Conservation (phyloP, 2,797 vertebrate genomes). For the Ambastaia sidthimunki region DNA sequence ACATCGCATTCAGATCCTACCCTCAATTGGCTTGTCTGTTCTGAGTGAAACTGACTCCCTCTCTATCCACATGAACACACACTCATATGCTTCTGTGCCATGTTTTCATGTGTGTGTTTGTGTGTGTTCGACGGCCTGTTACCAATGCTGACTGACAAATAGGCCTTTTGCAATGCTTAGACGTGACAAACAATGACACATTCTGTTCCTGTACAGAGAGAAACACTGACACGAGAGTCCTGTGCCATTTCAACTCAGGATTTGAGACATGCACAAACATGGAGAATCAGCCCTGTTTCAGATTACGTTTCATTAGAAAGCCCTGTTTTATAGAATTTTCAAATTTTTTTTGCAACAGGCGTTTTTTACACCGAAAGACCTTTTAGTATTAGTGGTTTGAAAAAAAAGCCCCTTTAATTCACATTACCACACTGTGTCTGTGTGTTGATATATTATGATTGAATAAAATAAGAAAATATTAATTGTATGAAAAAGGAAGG, state of each 20-base stretch:
- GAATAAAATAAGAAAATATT: neutral
- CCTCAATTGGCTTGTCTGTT: constrained; percentile 30
- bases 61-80: constrained; percentile 9
- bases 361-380: constrained; percentile 10
- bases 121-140: neutral
- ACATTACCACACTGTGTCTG: neutral
- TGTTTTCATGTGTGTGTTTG: constrained; percentile 14
- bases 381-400: constrained; percentile 34
- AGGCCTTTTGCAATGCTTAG: constrained; percentile 13
- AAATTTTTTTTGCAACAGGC: constrained; percentile 18
- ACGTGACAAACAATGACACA: constrained; percentile 52
- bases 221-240: constrained; percentile 38
- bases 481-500: neutral
- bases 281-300: constrained; percentile 31
- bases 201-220: constrained; percentile 42
- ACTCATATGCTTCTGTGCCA: constrained; percentile 31
- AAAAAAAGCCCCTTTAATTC: constrained; percentile 17
- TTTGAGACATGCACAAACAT: constrained; percentile 41
- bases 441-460: neutral
- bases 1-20: constrained; percentile 36
- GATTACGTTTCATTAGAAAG: constrained; percentile 38
- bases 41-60: constrained; percentile 36
- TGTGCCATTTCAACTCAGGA: neutral
- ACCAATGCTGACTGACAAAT: constrained; percentile 40
- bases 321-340: constrained; percentile 32